Percentiles rank a stretch among this genome's conserved stretches.
Evolutionary conservation across 2,888 invertebrate species (phyloP).

Genomic region (Perizoma flavofasciatum): DNA sequence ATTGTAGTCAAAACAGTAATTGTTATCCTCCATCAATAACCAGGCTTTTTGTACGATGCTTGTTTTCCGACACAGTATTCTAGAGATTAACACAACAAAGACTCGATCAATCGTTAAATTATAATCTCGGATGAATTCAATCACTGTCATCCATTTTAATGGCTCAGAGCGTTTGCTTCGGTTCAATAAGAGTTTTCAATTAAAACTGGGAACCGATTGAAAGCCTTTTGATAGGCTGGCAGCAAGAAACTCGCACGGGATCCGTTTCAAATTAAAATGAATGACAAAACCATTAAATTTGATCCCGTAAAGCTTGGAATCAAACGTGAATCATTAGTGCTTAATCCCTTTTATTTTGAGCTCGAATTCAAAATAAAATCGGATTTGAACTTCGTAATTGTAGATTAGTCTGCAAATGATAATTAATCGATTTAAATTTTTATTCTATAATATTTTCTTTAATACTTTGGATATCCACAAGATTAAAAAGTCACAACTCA

Average conservation of each 20-base stretch:
- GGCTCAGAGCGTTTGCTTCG: conserved; percentile 36
- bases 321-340: conserved; percentile 36
- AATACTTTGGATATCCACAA: too few species aligned
- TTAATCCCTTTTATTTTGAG: conserved; percentile 32
- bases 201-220: conserved; percentile 48
- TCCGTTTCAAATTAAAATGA: conserved; percentile 53
- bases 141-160: conserved; percentile 46
- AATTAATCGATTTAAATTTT: background rate
- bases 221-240: conserved; percentile 45
- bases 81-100: conserved; percentile 33
- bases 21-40: conserved; percentile 5
- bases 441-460: too few species aligned
- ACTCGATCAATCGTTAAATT: conserved; percentile 40
- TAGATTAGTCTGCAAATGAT: conserved; percentile 6
- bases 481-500: too few species aligned
- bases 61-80: conserved; percentile 10
- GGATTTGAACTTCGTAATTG: conserved; percentile 19
- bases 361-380: conserved; percentile 17
- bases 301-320: conserved; percentile 35
- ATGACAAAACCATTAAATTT: conserved; percentile 38
- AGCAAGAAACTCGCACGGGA: conserved; percentile 39
- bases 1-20: conserved; percentile 9
- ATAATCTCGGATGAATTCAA: conserved; percentile 46
- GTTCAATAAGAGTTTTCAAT: conserved; percentile 53
- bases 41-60: conserved; percentile 13